Base-by-base conservation (phyloP, 2,888 invertebrate genomes). In the Euproctis similis region DNA sequence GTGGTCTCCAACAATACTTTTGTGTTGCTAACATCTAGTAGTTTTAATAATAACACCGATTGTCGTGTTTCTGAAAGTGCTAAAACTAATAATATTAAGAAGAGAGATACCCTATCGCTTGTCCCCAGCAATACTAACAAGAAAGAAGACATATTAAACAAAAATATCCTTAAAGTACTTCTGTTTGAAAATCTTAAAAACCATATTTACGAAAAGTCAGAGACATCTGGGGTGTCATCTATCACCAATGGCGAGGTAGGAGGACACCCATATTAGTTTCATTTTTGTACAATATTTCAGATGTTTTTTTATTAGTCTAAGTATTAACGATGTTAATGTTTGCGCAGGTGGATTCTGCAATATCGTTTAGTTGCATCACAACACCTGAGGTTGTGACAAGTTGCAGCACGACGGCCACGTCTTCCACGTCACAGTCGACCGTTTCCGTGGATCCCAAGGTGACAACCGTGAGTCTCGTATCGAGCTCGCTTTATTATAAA, bases 351-450 rank as follows among this genome's bases (percentile, higher is more conserved):
- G 82, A 84, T 59, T 69, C 82, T 34, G 76, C 80, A 41, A 81
- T 84, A 60, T 76, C 82, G 60, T 84, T 82, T 65, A 81, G 74
- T 68, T 82, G 82, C 77, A 82, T 84, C 77, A 81, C 82, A 53
- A 77, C 74, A 32, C 78, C 82, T 31, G 82, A 81, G 71, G 82
- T 81, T 48, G 81, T 77, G 64, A 51, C 74, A 42, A 74, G 74
- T 53, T 78, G 81, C 71, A 75, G 69, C 65, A 76, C 78, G 35
- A 77, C 81, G n/a, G n/a, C n/a, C 6, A 14, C 14, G 21, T 52
- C 80, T 16, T 70, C 80, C 29, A 52, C 69, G 19, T 43, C 69
- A 19, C 75, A 65, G 45, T 41, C 74, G 8, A 56, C 73, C 10
- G 61, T 68, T 46, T 64, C 72, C 27, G 59, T 71, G 34, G 82